Evolutionary conservation across 1,140 invertebrate species (phyloP).

Genomic region (Drosophila navojoa): DNA sequence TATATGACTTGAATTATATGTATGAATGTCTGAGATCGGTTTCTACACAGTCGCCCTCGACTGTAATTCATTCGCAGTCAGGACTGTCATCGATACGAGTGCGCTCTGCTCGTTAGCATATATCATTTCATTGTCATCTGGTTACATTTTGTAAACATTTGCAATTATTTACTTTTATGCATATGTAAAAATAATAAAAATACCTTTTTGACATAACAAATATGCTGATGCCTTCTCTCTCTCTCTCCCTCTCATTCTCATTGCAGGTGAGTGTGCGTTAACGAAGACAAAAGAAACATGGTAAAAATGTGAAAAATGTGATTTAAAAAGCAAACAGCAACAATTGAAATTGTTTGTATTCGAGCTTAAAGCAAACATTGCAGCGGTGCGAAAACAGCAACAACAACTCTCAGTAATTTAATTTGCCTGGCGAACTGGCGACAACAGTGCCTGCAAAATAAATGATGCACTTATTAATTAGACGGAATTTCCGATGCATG

Average conservation of each 20-base stretch:
- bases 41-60: slow-evolving; percentile 7
- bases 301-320: slow-evolving; percentile 20
- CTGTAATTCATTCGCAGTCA: slow-evolving; percentile 30
- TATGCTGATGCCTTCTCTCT: slow-evolving; percentile 27
- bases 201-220: slow-evolving; percentile 25
- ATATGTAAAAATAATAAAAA: slow-evolving; percentile 15
- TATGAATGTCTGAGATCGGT: neutral
- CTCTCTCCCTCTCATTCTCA: slow-evolving; percentile 15
- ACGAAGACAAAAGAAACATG: slow-evolving; percentile 6
- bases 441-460: slow-evolving; percentile 24
- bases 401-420: slow-evolving; percentile 15
- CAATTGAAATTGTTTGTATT: slow-evolving; percentile 54
- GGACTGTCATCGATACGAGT: slow-evolving; percentile 29
- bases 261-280: slow-evolving; percentile 62
- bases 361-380: slow-evolving; percentile 50
- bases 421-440: slow-evolving; percentile 14
- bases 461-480: slow-evolving; percentile 66
- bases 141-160: slow-evolving; percentile 5
- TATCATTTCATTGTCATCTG: slow-evolving; percentile 49
- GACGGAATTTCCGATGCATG: slow-evolving; percentile 50
- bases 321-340: slow-evolving; percentile 12
- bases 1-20: too few species aligned
- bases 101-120: slow-evolving; percentile 35
- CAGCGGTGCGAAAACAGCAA: neutral
- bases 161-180: slow-evolving; percentile 31